A percentile compares a stretch with the other conserved stretches of the same genome.
phyloP scores from a whole-genome alignment of 1,140 invertebrate species.

The Drosophila sucinea region DNA sequence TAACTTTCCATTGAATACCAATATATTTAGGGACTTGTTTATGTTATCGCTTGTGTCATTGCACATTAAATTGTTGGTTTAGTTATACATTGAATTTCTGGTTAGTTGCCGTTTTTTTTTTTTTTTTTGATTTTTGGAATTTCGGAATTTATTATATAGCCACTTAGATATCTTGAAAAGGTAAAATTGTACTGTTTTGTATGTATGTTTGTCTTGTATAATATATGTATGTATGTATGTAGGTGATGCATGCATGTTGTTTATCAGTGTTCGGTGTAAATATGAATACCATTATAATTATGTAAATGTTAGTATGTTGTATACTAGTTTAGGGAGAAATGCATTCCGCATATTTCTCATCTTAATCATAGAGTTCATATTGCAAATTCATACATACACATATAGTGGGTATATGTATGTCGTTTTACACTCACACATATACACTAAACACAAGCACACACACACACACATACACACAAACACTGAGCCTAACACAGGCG shows the following conservation, averaged over 20 bases:
- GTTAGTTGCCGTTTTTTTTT: conserved; percentile 27
- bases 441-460: background rate
- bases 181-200: conserved; percentile 70
- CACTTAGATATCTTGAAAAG: conserved; percentile 78
- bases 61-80: conserved; percentile 5
- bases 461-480: conserved; percentile 13
- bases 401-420: conserved; percentile 1
- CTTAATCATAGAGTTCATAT: conserved; percentile 40
- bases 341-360: conserved; percentile 41
- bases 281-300: conserved; percentile 45
- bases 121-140: conserved; percentile 8
- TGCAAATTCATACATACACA: conserved; percentile 34
- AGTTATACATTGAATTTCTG: conserved; percentile 61
- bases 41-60: conserved; percentile 59
- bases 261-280: conserved; percentile 39
- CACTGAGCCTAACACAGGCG: conserved; percentile 25
- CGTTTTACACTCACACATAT: conserved; percentile 37
- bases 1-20: conserved; percentile 63
- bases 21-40: conserved; percentile 70
- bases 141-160: conserved; percentile 60
- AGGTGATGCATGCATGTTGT: conserved; percentile 46
- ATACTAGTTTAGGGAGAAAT: conserved; percentile 22
- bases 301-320: conserved; percentile 28
- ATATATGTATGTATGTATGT: conserved; percentile 38
- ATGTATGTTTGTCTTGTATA: conserved; percentile 27